phyloP scores from a whole-genome alignment of 2,888 invertebrate species.

The Eupeodes luniger region DNA sequence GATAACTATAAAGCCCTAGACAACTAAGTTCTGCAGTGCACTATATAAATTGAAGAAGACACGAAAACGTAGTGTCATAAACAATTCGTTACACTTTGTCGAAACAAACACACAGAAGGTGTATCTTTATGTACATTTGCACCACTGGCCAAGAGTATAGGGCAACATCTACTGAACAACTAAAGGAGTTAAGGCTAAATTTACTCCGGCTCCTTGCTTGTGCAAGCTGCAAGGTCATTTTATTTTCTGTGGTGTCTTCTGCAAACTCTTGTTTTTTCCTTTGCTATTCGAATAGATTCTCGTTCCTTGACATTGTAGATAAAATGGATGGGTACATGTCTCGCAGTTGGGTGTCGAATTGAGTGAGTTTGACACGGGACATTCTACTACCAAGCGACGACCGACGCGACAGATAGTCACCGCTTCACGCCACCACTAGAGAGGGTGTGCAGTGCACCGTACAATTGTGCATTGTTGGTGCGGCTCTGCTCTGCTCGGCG shows the following conservation, averaged over 20 bases:
- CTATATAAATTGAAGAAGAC: conserved; percentile 40
- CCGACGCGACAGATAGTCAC: neutral
- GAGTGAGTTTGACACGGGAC: conserved; percentile 58
- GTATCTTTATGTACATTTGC: conserved; percentile 25
- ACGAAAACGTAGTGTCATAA: conserved; percentile 48
- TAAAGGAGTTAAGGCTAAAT: neutral
- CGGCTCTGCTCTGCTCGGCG: neutral
- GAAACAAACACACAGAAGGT: conserved; percentile 51
- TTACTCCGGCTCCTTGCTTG: conserved; percentile 1
- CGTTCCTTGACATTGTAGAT: neutral
- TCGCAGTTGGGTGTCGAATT: conserved; percentile 63
- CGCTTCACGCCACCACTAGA: neutral
- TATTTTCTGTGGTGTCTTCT: conserved; percentile 30
- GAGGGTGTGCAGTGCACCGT: neutral
- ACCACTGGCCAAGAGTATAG: no score
- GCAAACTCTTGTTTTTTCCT: conserved; percentile 9
- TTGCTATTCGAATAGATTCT: neutral
- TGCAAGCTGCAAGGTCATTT: conserved; percentile 51
- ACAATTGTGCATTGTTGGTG: conserved; percentile 32
- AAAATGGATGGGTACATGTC: conserved; percentile 11
- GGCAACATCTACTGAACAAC: neutral
- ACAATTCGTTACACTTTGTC: conserved; percentile 67
- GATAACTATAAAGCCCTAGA: no score
- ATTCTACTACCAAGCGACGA: neutral
- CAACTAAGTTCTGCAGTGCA: neutral